These are phyloP conservation scores for Metacarcinus magister DNA, from an alignment of 2,888 invertebrate genomes.

Conservation along the genomic window DNA sequence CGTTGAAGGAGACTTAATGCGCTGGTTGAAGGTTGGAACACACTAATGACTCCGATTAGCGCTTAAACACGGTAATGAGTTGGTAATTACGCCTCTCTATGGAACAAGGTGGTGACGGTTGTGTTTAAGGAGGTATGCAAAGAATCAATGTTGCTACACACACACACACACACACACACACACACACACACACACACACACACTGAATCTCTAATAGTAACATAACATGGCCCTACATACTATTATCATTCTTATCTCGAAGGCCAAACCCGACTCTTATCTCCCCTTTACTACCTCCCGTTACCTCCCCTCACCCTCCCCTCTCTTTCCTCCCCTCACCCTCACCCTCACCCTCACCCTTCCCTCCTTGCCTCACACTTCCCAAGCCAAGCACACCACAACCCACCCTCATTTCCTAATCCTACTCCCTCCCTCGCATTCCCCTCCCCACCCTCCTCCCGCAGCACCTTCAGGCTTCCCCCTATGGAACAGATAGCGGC, in stretches of 20 bases:
- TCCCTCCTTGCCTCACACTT: not conserved
- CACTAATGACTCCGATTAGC: not conserved
- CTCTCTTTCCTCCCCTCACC: not conserved
- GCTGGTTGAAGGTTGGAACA: not conserved
- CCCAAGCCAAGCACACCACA: not conserved
- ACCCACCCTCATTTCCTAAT: not conserved
- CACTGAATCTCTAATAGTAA: not conserved
- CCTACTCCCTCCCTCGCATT: not conserved
- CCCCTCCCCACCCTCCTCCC: not conserved
- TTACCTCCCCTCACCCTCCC: not conserved
- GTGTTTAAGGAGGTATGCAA: not conserved
- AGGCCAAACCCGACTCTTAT: not conserved
- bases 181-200: slow-evolving; percentile 15
- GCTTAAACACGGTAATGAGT: not conserved
- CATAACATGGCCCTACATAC: too few species aligned
- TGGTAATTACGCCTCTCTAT: not conserved
- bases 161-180: not conserved
- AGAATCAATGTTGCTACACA: not conserved
- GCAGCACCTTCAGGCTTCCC: not conserved
- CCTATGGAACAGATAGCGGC: not conserved
- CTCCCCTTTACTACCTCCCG: not conserved
- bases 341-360: not conserved
- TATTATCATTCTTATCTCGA: not conserved
- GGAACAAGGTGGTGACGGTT: not conserved
- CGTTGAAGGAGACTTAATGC: not conserved